A percentile compares a stretch with the other conserved stretches of the same genome.
phyloP scores from a whole-genome alignment of 2,113 vertebrate species.

The Gymnorhina tibicen region DNA sequence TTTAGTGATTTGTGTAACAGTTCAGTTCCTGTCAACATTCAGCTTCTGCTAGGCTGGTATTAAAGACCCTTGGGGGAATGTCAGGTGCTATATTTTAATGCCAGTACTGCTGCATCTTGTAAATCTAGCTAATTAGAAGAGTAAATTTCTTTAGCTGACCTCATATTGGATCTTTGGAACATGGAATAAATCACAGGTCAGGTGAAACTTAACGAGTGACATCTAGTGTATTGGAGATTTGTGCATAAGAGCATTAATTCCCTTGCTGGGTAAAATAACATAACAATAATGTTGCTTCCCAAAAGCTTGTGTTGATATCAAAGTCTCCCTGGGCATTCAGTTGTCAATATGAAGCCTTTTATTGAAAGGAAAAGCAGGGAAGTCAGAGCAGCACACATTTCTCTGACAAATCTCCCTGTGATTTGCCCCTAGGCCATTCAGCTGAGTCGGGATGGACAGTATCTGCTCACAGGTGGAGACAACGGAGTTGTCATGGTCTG shows the following conservation, averaged over 20 bases:
- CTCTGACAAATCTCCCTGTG: neutral
- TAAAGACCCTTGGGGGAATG: neutral
- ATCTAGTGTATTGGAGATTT: neutral
- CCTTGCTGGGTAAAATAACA: neutral
- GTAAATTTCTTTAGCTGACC: constrained; percentile 3
- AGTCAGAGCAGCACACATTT: neutral
- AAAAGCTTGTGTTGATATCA: neutral
- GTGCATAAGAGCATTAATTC: neutral
- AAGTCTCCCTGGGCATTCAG: neutral
- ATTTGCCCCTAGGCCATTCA: constrained; percentile 82
- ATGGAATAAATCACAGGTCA: neutral
- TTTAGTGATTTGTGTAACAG: neutral
- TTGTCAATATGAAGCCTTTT: neutral
- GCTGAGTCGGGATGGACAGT: constrained; percentile 94
- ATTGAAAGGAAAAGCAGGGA: neutral
- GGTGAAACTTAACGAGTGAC: neutral
- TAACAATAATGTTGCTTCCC: neutral
- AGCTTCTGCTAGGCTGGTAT: neutral
- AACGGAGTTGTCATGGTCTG: constrained; percentile 87
- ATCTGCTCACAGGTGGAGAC: constrained; percentile 93
- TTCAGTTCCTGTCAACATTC: neutral
- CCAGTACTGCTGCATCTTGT: neutral
- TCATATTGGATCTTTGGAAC: neutral
- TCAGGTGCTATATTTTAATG: neutral
- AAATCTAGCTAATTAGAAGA: constrained; percentile 16